phyloP scores from a whole-genome alignment of 35 echinoderm and acorn worm genomes.

The Ptychodera flava region DNA sequence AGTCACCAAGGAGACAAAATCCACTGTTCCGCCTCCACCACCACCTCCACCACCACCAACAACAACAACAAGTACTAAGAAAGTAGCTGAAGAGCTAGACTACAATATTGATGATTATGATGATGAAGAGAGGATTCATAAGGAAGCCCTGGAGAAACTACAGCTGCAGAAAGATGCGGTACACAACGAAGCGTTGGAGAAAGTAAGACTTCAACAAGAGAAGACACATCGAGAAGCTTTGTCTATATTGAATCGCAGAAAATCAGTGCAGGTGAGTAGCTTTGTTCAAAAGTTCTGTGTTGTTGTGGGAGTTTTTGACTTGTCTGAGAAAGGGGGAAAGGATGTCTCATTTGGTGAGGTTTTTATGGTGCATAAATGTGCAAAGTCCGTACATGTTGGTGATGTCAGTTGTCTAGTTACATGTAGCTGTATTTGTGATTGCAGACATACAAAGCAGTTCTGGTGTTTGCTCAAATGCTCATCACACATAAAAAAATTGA shows the following conservation, averaged over 20 bases:
- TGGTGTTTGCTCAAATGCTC: too few species aligned
- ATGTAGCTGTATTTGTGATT: too few species aligned
- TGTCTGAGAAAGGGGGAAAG: too few species aligned
- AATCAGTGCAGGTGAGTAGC: background rate
- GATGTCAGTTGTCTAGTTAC: too few species aligned
- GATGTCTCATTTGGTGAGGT: too few species aligned
- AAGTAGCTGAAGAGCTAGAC: background rate
- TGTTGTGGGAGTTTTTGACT: too few species aligned
- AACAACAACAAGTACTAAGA: background rate
- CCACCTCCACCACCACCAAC: background rate
- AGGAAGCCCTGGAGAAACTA: background rate
- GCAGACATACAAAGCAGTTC: too few species aligned
- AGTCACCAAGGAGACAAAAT: background rate
- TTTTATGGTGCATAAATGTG: too few species aligned
- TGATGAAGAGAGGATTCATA: background rate
- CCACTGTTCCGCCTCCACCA: background rate
- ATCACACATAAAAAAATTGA: too few species aligned
- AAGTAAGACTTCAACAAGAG: background rate
- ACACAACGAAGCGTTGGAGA: background rate
- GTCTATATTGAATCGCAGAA: background rate
- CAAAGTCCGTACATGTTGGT: too few species aligned
- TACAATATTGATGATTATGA: background rate
- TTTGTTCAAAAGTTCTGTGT: background rate
- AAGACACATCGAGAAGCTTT: background rate
- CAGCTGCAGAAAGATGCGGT: background rate